Percentiles rank a stretch among this genome's conserved stretches.
phyloP scores from a whole-genome alignment of 2,113 vertebrate species.

The Siniperca knerii region DNA sequence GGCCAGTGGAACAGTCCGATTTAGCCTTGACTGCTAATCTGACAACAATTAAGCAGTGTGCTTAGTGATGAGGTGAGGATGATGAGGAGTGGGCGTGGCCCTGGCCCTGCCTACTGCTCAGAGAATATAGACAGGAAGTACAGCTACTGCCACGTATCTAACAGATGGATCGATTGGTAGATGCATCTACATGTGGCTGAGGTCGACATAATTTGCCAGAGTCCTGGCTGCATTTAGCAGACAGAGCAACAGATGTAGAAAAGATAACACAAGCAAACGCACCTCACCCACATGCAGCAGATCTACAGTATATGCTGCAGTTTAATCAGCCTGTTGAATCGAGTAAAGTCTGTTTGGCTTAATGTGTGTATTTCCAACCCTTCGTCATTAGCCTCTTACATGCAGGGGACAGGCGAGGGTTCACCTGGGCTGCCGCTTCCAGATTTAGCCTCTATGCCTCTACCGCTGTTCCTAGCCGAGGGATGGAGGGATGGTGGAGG shows the following conservation, averaged over 20 bases:
- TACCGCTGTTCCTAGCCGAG: background rate
- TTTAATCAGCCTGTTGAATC: constrained; percentile 15
- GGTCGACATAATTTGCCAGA: background rate
- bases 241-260: background rate
- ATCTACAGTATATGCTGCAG: background rate
- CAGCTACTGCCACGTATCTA: background rate
- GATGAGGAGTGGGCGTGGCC: constrained; percentile 11
- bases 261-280: background rate
- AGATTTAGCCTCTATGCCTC: constrained; percentile 56
- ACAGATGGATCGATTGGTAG: background rate
- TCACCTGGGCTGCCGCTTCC: constrained; percentile 45
- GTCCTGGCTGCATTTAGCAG: background rate
- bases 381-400: constrained; percentile 68
- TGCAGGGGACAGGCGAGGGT: constrained; percentile 6
- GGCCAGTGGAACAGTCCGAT: constrained; percentile 52
- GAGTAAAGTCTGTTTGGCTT: constrained; percentile 26
- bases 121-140: background rate
- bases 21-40: constrained; percentile 73
- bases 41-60: constrained; percentile 54
- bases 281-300: background rate
- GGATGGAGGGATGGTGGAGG: background rate
- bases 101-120: background rate
- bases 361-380: constrained; percentile 51
- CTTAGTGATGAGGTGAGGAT: constrained; percentile 41
- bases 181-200: background rate